Evolutionary conservation across 2,113 vertebrate genomes (phyloP), one percentile per base, ranked within the genome.

Genomic region (Pomatostomus ruficeps): DNA sequence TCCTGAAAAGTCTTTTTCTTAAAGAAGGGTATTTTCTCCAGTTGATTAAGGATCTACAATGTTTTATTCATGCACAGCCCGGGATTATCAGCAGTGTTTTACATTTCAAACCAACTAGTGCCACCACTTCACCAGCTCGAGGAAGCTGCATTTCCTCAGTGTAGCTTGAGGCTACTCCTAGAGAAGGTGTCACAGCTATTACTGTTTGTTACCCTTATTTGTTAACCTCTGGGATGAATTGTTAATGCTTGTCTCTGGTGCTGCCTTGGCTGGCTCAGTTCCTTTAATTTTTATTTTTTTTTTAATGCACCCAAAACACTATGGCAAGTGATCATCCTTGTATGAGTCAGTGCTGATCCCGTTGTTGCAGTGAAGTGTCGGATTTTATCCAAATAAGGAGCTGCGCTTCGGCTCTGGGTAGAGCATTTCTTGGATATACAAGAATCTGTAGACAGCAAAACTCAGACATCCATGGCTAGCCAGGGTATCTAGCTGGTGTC

Each of bases 301-400:
- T n/a, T n/a, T n/a, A n/a, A 42, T 40, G 40, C 36, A 81, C 65
- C 51, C 75, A 57, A 74, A 85, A 55, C 63, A 33, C 36, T 57
- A 38, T 20, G 65, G 67, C 48, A 90, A 93, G 78, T 33, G 66
- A 91, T 89, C 65, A 57, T 95, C 71, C 67, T 55, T 14, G n/a
- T 20, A 84, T 96, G 94, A 97, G 79, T 96, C 95, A 96, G 85
- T 83, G 59, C 78, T 93, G 91, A 86, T 67, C 67, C 83, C 68
- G 54, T 75, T 49, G 70, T 84, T 74, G 70, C 78, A 91, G 59
- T 11, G 71, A 91, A 85, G 67, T 57, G 75, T 83, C 91, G 52
- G 92, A 92, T 95, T 94, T 97, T 95, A 83, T 71, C 96, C 96
- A 96, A 95, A 95, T 95, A 96, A 92, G 93, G 95, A 94, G 59